These are phyloP conservation scores for Sebastes steindachneri DNA, from an alignment of 2,797 vertebrate species.

Conservation along the genomic window DNA sequence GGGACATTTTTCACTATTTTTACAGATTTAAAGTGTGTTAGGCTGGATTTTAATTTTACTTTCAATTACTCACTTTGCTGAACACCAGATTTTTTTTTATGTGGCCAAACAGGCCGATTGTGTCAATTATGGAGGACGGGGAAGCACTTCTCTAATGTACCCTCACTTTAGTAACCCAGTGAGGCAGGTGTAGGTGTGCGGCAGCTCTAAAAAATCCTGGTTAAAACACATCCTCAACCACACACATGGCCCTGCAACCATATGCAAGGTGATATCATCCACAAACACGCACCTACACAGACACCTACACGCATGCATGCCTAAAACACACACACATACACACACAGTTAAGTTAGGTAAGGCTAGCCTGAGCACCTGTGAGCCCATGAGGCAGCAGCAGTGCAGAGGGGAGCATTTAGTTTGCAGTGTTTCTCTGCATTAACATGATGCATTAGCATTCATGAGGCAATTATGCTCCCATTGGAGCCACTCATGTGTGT, in stretches of 20 bases:
- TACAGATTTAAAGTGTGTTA: not conserved
- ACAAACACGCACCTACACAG: conserved; percentile 64
- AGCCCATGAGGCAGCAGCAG: conserved; percentile 25
- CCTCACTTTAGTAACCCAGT: conserved; percentile 6
- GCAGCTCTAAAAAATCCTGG: conserved; percentile 38
- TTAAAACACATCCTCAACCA: conserved; percentile 50
- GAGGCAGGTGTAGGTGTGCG: conserved; percentile 58
- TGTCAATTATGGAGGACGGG: conserved; percentile 16
- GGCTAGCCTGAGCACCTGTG: conserved; percentile 42
- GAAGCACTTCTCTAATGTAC: conserved; percentile 30
- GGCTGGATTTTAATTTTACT: not conserved
- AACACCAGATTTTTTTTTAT: not conserved
- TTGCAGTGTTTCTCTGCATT: conserved; percentile 63
- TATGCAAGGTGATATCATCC: conserved; percentile 66
- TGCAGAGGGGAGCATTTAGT: conserved; percentile 22
- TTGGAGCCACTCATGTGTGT: conserved; percentile 1
- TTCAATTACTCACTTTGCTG: conserved; percentile 9
- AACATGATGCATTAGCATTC: conserved; percentile 61
- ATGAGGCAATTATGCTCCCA: conserved; percentile 47
- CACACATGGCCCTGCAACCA: conserved; percentile 58
- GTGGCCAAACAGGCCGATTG: conserved; percentile 1
- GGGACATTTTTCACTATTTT: not conserved
- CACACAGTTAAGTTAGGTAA: conserved; percentile 44
- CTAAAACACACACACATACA: not conserved
- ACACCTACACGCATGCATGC: conserved; percentile 47